Conservation (phyloP, 2,888 invertebrate species). For the Baronia brevicornis region DNA sequence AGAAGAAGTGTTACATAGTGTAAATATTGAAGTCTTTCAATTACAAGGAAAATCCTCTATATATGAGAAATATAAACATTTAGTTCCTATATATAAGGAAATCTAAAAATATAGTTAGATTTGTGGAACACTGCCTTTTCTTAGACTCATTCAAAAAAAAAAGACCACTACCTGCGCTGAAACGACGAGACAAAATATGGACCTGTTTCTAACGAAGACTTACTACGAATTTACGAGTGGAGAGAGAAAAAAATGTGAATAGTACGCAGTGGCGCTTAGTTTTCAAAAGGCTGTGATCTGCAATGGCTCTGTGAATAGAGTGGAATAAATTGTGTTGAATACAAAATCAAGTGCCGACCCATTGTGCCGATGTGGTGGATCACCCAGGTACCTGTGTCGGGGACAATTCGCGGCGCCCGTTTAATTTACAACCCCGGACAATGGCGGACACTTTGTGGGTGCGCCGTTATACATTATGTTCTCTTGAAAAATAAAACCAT, state of each 20-base stretch:
- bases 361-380: conserved; percentile 21
- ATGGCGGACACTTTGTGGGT: conserved; percentile 34
- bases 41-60: no score
- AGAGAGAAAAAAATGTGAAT: conserved; percentile 42
- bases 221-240: conserved; percentile 59
- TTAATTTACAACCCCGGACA: conserved; percentile 34
- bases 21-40: no score
- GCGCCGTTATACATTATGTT: no score
- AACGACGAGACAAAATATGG: conserved; percentile 24
- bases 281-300: conserved; percentile 35
- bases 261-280: conserved; percentile 60
- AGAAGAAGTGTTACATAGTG: no score
- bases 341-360: conserved; percentile 37
- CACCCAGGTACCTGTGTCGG: conserved; percentile 31
- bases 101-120: no score
- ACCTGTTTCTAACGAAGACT: conserved; percentile 39
- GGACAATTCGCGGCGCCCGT: conserved; percentile 27
- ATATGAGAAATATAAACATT: no score
- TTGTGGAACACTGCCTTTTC: conserved; percentile 49
- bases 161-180: conserved; percentile 62
- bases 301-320: conserved; percentile 31
- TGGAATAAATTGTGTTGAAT: conserved; percentile 39
- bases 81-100: no score
- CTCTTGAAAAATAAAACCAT: no score
- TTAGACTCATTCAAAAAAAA: conserved; percentile 31